phyloP scores from a whole-genome alignment of 2,888 invertebrate genomes.

The Hirtodrosophila histrioides region DNA sequence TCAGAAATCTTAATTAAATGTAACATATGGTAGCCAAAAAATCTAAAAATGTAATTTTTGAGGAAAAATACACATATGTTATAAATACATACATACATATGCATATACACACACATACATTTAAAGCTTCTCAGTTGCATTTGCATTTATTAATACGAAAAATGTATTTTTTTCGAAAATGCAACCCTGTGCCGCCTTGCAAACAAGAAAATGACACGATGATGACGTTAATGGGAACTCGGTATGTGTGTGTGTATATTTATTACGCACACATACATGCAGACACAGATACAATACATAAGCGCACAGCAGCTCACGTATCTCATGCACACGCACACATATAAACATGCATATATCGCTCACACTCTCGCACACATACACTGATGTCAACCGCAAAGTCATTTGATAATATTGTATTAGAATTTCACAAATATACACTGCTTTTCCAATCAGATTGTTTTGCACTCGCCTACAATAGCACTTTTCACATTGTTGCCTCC shows the following conservation, averaged over 20 bases:
- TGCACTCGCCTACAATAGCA: constrained; percentile 15
- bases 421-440: constrained; percentile 72
- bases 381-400: constrained; percentile 72
- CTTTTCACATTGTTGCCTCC: constrained; percentile 23
- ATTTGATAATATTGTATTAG: constrained; percentile 76
- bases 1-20: constrained; percentile 35
- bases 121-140: constrained; percentile 36
- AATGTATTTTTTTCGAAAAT: constrained; percentile 55
- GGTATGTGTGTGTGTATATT: constrained; percentile 62
- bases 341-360: constrained; percentile 28
- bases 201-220: constrained; percentile 82
- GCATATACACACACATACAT: constrained; percentile 13
- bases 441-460: constrained; percentile 61
- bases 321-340: constrained; percentile 45
- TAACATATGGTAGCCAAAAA: constrained; percentile 58
- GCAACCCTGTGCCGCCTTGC: constrained; percentile 73
- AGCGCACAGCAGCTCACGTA: constrained; percentile 51
- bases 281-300: constrained; percentile 52
- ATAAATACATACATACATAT: constrained; percentile 7
- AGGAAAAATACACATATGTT: constrained; percentile 17
- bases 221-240: constrained; percentile 82
- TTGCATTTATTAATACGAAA: constrained; percentile 67
- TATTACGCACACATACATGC: constrained; percentile 52
- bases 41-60: constrained; percentile 40
- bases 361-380: constrained; percentile 42